These are phyloP conservation scores for Pelosia muscerda DNA, from an alignment of 2,888 invertebrate genomes.

Conservation along the genomic window DNA sequence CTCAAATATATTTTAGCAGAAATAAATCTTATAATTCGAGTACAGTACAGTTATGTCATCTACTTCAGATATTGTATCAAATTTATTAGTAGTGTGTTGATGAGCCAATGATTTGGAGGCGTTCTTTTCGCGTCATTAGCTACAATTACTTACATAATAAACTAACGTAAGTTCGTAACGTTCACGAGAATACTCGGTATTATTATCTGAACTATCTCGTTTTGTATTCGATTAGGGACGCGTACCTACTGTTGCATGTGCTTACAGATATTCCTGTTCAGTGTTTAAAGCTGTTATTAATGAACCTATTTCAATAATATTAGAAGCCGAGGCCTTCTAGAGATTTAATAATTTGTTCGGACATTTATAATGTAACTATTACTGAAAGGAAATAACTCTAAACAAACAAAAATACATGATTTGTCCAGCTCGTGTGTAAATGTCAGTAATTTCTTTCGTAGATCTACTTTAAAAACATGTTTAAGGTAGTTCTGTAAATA, in stretches of 20 bases:
- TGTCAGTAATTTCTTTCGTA: no score
- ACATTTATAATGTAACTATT: no score
- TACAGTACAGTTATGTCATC: slow-evolving; percentile 7
- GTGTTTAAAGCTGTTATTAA: not conserved
- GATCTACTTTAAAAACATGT: no score
- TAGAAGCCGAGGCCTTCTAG: no score
- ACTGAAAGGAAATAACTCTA: no score
- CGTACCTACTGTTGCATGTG: slow-evolving; percentile 25
- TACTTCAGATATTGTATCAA: slow-evolving; percentile 8
- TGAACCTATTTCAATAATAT: slow-evolving; percentile 4
- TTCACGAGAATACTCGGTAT: slow-evolving; percentile 30
- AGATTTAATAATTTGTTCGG: no score
- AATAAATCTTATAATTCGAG: not conserved
- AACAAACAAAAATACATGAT: no score
- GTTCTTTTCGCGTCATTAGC: slow-evolving; percentile 33
- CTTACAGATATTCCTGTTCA: slow-evolving; percentile 25
- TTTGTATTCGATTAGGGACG: slow-evolving; percentile 39
- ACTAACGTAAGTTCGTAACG: slow-evolving; percentile 33
- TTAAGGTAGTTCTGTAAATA: no score
- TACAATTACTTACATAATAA: slow-evolving; percentile 34
- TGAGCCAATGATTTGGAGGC: slow-evolving; percentile 34
- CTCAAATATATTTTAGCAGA: no score
- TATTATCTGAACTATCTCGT: slow-evolving; percentile 19
- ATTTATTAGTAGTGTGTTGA: slow-evolving; percentile 31
- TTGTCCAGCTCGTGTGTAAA: no score